phyloP scores from a whole-genome alignment of 1,140 invertebrate genomes.

The Hydropsyche tenuis region DNA sequence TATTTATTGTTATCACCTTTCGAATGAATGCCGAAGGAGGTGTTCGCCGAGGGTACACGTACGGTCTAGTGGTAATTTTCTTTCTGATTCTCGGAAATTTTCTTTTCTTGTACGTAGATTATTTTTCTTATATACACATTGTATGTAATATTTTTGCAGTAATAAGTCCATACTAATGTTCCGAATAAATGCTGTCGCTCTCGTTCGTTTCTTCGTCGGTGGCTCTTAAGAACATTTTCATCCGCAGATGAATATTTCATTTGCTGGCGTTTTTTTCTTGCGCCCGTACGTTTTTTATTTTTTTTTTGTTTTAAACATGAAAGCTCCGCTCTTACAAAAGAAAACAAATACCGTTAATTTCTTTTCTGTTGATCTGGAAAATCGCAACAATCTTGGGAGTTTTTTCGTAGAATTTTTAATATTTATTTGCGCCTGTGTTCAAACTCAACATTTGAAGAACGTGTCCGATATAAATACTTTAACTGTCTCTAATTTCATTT shows the following conservation, averaged over 20 bases:
- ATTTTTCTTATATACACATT: too few relatives aligned
- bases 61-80: neutral
- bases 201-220: neutral
- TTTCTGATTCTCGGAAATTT: neutral
- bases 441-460: too few relatives aligned
- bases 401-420: neutral
- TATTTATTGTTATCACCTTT: constrained; percentile 38
- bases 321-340: neutral
- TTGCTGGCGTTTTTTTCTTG: neutral
- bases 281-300: neutral
- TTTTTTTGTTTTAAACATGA: neutral
- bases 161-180: constrained; percentile 7
- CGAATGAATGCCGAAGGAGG: constrained; percentile 6
- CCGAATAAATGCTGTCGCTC: neutral
- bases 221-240: constrained; percentile 24
- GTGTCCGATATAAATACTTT: too few relatives aligned
- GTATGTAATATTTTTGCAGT: neutral
- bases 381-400: neutral
- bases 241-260: constrained; percentile 24
- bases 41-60: too few relatives aligned
- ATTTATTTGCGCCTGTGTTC: too few relatives aligned
- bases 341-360: constrained; percentile 16
- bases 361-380: constrained; percentile 12
- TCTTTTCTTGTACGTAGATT: neutral
- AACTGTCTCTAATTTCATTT: too few relatives aligned